Percentiles rank a stretch among this genome's conserved stretches.
Conservation (phyloP, 1,140 invertebrate genomes). For the Diprion similis region DNA sequence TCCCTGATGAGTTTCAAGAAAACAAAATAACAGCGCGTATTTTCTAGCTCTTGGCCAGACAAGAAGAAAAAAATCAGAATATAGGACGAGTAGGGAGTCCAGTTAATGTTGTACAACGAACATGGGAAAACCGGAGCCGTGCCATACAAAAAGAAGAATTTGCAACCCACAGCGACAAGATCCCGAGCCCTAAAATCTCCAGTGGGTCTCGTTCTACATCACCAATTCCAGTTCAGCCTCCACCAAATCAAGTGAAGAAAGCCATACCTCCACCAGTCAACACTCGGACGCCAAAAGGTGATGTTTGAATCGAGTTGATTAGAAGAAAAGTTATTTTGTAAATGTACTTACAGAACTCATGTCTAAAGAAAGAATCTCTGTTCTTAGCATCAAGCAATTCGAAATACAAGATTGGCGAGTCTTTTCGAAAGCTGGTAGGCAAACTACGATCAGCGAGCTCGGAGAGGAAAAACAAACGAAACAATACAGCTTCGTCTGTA, state of each 20-base stretch:
- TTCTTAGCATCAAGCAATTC: slow-evolving; percentile 60
- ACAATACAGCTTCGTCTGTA: slow-evolving; percentile 49
- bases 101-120: slow-evolving; percentile 49
- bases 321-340: slow-evolving; percentile 39
- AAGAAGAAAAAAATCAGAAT: slow-evolving; percentile 36
- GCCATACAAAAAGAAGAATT: slow-evolving; percentile 35
- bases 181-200: slow-evolving; percentile 13
- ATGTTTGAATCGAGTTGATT: slow-evolving; percentile 42
- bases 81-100: slow-evolving; percentile 35
- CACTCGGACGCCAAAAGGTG: slow-evolving; percentile 38
- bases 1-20: slow-evolving; percentile 17
- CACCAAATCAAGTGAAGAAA: slow-evolving; percentile 41
- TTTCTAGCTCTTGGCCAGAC: slow-evolving; percentile 31
- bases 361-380: slow-evolving; percentile 5
- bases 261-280: slow-evolving; percentile 59
- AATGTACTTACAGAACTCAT: background rate
- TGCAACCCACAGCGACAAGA: slow-evolving; percentile 26
- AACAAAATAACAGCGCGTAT: background rate
- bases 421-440: slow-evolving; percentile 78
- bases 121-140: slow-evolving; percentile 49
- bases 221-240: slow-evolving; percentile 38
- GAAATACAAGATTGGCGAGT: slow-evolving; percentile 61
- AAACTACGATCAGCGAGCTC: slow-evolving; percentile 78
- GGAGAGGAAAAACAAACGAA: slow-evolving; percentile 69
- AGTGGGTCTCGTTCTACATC: slow-evolving; percentile 13